Conservation (phyloP, 2,888 invertebrate genomes). For the Periphyllus acericola region DNA sequence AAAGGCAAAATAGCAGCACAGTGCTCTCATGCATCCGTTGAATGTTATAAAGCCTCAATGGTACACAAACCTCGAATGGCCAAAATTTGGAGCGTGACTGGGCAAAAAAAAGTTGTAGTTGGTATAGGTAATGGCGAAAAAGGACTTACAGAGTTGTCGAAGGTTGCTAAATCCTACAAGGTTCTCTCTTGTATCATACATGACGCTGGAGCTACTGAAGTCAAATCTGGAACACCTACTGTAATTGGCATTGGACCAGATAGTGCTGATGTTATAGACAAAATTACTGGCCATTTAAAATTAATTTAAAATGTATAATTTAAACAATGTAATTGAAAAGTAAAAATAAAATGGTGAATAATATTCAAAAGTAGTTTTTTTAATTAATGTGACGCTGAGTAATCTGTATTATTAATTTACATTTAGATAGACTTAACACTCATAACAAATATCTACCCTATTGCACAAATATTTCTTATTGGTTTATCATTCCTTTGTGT, state of each 20-base stretch:
- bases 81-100: conserved; percentile 74
- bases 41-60: conserved; percentile 73
- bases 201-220: conserved; percentile 95
- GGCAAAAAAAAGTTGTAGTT: conserved; percentile 83
- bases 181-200: conserved; percentile 80
- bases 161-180: conserved; percentile 76
- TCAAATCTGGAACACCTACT: conserved; percentile 87
- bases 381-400: not conserved
- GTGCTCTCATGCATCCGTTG: conserved; percentile 81
- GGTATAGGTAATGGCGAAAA: conserved; percentile 71
- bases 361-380: not conserved
- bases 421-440: not conserved
- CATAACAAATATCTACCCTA: not conserved
- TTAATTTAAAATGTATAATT: conserved; percentile 73
- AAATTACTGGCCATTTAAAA: conserved; percentile 88
- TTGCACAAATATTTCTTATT: too few species aligned
- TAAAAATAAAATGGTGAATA: not conserved
- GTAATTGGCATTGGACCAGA: conserved; percentile 95
- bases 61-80: conserved; percentile 69
- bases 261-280: conserved; percentile 78
- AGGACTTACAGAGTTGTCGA: conserved; percentile 76
- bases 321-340: not conserved
- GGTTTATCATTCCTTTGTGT: not conserved
- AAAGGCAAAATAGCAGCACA: conserved; percentile 83
- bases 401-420: not conserved